Evolutionary conservation across 1,140 invertebrate genomes (phyloP).

Genomic region (Vanessa tameamea): DNA sequence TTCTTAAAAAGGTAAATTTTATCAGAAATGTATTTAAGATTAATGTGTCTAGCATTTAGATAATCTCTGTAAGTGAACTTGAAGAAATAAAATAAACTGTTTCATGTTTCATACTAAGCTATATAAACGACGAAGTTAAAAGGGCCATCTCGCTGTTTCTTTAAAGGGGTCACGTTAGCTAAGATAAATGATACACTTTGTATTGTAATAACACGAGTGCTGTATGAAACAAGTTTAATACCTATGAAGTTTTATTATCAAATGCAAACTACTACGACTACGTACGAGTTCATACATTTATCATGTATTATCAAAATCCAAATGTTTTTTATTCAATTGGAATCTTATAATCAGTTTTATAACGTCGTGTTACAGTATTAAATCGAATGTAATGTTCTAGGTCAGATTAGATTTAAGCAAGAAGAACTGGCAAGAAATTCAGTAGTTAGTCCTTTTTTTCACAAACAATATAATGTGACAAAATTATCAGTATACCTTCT

Average conservation of each 20-base stretch:
- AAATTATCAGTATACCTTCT: too few relatives aligned
- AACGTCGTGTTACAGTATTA: too few relatives aligned
- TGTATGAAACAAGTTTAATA: neutral
- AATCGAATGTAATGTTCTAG: too few relatives aligned
- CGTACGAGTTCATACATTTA: too few relatives aligned
- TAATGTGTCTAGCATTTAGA: neutral
- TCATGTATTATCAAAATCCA: too few relatives aligned
- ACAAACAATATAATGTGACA: too few relatives aligned
- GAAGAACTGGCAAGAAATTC: too few relatives aligned
- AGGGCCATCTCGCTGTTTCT: slow-evolving; percentile 19
- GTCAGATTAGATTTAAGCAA: too few relatives aligned
- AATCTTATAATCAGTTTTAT: too few relatives aligned
- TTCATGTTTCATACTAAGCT: slow-evolving; percentile 22
- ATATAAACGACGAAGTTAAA: slow-evolving; percentile 32
- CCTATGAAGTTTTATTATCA: neutral
- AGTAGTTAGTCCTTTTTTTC: too few relatives aligned
- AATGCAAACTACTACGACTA: too few relatives aligned
- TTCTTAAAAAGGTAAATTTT: neutral
- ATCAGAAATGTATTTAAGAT: neutral
- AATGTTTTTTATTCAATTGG: too few relatives aligned
- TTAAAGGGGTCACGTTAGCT: slow-evolving; percentile 33
- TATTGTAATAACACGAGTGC: neutral
- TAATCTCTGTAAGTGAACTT: neutral
- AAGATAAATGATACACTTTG: slow-evolving; percentile 28
- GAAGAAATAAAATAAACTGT: slow-evolving; percentile 17